Conservation (phyloP, 30 jellyfish, hydroid and myxozoan genomes). For the Aurelia coerulea region DNA sequence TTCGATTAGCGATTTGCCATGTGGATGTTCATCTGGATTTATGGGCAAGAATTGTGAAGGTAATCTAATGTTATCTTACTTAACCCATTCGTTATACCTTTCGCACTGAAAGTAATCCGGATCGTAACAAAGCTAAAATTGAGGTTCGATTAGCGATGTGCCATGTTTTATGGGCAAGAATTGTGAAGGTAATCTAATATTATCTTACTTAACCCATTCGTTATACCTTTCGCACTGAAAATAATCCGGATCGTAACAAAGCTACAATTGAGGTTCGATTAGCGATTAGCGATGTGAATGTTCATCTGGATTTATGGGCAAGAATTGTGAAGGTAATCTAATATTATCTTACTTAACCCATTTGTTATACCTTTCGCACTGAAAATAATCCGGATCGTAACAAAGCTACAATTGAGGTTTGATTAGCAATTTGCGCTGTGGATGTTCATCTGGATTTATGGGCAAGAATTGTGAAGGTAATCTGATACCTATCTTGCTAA, state of each 20-base stretch:
- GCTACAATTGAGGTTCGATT: constrained; percentile 7
- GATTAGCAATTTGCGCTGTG: too few species aligned
- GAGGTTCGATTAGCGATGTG: constrained; percentile 44
- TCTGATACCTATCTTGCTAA: too few species aligned
- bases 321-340: constrained; percentile 41
- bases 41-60: constrained; percentile 92
- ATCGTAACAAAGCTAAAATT: too few species aligned
- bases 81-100: not conserved
- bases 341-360: not conserved
- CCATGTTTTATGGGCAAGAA: constrained; percentile 87
- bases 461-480: too few species aligned
- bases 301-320: constrained; percentile 81
- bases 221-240: not conserved
- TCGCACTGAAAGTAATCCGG: not conserved
- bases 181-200: constrained; percentile 73
- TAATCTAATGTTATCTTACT: not conserved
- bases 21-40: constrained; percentile 87
- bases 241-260: too few species aligned
- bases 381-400: not conserved
- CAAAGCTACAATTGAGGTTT: too few species aligned
- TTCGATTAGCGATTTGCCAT: too few species aligned
- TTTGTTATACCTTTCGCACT: not conserved
- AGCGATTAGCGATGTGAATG: constrained; percentile 83
- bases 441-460: too few species aligned
- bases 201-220: not conserved